A percentile compares a stretch with the other conserved stretches of the same genome.
Evolutionary conservation across 2,113 vertebrate genomes (phyloP).

Genomic region (Copsychus sechellarum): DNA sequence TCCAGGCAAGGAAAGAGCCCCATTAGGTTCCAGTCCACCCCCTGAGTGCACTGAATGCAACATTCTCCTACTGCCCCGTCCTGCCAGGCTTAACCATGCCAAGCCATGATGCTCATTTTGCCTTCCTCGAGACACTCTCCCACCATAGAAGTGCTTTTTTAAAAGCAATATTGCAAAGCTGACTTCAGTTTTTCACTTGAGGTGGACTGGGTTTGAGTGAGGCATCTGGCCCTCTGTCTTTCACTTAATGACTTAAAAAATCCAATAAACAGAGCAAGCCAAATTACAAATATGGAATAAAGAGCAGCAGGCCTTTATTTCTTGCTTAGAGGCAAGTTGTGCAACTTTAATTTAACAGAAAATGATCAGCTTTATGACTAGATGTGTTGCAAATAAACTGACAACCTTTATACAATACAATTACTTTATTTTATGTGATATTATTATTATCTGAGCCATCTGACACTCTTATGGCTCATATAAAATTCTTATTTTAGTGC

Average conservation of each 20-base stretch:
- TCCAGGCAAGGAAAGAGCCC: background rate
- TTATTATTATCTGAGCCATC: slow-evolving; percentile 63
- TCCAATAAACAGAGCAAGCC: slow-evolving; percentile 4
- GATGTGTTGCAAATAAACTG: slow-evolving; percentile 52
- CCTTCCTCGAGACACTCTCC: background rate
- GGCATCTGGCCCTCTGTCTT: background rate
- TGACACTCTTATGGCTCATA: slow-evolving; percentile 51
- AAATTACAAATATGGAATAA: slow-evolving; percentile 38
- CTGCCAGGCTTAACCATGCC: background rate
- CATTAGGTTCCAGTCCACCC: background rate
- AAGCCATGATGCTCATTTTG: rapidly evolving
- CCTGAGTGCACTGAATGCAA: background rate
- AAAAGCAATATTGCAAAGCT: background rate
- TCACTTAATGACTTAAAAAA: slow-evolving; percentile 15
- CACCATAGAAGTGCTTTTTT: background rate
- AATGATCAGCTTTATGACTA: slow-evolving; percentile 37
- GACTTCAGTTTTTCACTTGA: background rate
- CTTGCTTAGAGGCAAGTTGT: slow-evolving; percentile 40
- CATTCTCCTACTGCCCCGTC: background rate
- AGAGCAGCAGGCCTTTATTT: slow-evolving; percentile 6
- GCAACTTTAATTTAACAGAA: slow-evolving; percentile 50
- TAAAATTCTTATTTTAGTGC: slow-evolving; percentile 32
- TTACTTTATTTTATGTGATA: slow-evolving; percentile 51
- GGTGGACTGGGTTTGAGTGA: background rate
- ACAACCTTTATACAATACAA: slow-evolving; percentile 42